Evolutionary conservation across 2,888 invertebrate species (phyloP), one percentile per base, ranked within the genome.

Genomic region (Tryphoninae sp.): DNA sequence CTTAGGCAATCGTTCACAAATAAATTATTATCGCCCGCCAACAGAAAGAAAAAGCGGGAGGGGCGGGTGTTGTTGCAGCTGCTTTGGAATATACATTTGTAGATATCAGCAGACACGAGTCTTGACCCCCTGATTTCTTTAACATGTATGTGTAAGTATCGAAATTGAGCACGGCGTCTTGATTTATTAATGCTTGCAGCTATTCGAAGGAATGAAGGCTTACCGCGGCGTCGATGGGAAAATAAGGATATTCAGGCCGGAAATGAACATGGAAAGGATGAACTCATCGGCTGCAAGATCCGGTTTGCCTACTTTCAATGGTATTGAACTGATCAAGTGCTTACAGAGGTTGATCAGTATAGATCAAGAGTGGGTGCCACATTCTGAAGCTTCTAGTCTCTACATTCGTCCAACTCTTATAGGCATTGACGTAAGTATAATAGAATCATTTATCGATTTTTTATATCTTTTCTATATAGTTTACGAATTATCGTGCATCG

Each of bases 131-230:
- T 58, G 58, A 58, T 79, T 79, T 55, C 68, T 42, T 61, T 55
- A 8, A 33, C 22, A 45, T 23, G 59, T 55, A 59, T 69, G 58
- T n/a, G 22, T 22, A 9, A 19, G 26, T 58, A 65, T 72, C 59
- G 45, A 49, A 78, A 78, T 78, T 72, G 59, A 78, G 65, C 65
- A 51, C 64, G 22, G 45, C 58, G 55, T 22, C 23, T 64, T 45
- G 13, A 19, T 40, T 81, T 86, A 86, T 77, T 51, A n/a, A 26
- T 68, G 22, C 26, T 76, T 88, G 92, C 92, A 99, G 98, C 93
- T 99, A 84, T 99, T 99, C 91, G 99, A 99, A 94, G 99, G 99
- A 73, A 95, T 99, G 95, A 99, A 99, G 93, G 99, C 98, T 0
- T 99, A 97, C 93, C 94, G 98, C 86, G 98, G 99, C 8, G 94